Evolutionary conservation across 2,888 invertebrate species (phyloP).

Genomic region (Lepidocyrtoides sp.): DNA sequence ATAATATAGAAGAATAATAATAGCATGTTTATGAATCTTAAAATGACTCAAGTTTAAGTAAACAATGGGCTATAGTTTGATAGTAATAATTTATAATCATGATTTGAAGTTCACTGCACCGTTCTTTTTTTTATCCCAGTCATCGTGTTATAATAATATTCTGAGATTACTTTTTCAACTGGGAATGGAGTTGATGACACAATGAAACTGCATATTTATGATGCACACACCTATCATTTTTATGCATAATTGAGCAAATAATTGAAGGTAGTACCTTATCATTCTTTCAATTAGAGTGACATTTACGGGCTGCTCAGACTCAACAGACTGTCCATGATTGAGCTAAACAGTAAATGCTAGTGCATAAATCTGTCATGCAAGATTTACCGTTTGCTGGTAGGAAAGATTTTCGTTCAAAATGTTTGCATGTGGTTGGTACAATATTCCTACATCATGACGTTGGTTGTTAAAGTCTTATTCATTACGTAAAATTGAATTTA

Average conservation of each 20-base stretch:
- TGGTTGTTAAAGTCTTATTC: too few species aligned
- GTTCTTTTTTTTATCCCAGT: neutral
- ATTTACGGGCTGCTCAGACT: neutral
- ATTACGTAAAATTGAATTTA: too few species aligned
- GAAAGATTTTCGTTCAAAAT: too few species aligned
- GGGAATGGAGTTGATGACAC: neutral
- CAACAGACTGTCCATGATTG: too few species aligned
- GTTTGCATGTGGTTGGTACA: too few species aligned
- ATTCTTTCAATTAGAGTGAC: neutral
- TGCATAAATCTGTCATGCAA: too few species aligned
- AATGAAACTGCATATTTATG: neutral
- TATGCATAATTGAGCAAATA: neutral
- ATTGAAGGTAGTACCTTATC: neutral
- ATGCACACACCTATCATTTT: neutral
- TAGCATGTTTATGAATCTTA: neutral
- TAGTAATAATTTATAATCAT: constrained; percentile 17
- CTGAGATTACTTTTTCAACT: neutral
- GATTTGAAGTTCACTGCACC: constrained; percentile 21
- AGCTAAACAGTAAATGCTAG: too few species aligned
- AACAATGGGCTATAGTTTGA: constrained; percentile 1
- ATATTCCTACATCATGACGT: too few species aligned
- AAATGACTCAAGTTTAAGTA: neutral
- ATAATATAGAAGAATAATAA: neutral
- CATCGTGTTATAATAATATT: neutral
- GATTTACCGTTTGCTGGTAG: too few species aligned